phyloP scores from a whole-genome alignment of 1,140 invertebrate species.

The Orius insidiosus region DNA sequence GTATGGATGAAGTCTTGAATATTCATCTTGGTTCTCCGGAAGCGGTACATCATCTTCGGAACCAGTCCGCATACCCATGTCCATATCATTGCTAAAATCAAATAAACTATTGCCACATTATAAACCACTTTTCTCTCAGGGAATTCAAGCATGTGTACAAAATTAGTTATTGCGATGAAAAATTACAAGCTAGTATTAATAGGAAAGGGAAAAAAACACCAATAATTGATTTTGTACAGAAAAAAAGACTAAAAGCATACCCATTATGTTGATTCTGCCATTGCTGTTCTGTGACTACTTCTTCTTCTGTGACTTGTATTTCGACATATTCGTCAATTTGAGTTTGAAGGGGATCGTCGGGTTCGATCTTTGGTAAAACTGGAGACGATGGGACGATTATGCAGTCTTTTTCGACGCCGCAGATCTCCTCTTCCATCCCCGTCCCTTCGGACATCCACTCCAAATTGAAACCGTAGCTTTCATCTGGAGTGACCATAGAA shows the following conservation, averaged over 20 bases:
- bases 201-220: background rate
- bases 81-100: slow-evolving; percentile 1
- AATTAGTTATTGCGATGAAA: no score
- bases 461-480: slow-evolving; percentile 13
- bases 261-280: slow-evolving; percentile 14
- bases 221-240: background rate
- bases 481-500: slow-evolving; percentile 12
- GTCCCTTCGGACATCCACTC: slow-evolving; percentile 14
- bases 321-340: slow-evolving; percentile 16
- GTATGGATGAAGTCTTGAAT: slow-evolving; percentile 59
- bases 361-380: slow-evolving; percentile 7
- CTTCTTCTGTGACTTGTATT: slow-evolving; percentile 22
- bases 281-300: slow-evolving; percentile 20
- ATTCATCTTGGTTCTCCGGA: slow-evolving; percentile 63
- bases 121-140: background rate
- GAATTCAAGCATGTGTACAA: no score
- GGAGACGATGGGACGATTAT: slow-evolving; percentile 13
- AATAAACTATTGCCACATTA: slow-evolving; percentile 2
- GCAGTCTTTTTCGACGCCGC: slow-evolving; percentile 14
- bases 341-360: background rate
- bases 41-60: slow-evolving; percentile 32
- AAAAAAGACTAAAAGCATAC: background rate
- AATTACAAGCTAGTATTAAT: background rate
- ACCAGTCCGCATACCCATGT: slow-evolving; percentile 8
- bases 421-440: slow-evolving; percentile 14